Evolutionary conservation across 2,797 vertebrate genomes (phyloP).

Genomic region (Amblyopsis hoosieri): DNA sequence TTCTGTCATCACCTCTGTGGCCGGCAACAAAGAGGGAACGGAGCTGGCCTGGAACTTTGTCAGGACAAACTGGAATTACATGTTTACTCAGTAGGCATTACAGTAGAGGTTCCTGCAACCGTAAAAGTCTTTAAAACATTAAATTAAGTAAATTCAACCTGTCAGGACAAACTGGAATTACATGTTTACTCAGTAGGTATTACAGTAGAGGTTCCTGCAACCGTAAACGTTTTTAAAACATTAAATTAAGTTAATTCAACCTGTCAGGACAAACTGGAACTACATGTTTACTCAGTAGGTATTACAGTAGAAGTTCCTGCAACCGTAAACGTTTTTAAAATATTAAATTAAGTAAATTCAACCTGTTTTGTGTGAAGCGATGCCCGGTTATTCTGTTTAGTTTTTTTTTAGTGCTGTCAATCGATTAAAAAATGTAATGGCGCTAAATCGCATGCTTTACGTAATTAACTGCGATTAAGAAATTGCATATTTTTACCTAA

Average conservation of each 20-base stretch:
- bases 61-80: constrained; percentile 77
- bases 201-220: not conserved
- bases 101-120: not conserved
- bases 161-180: constrained; percentile 80
- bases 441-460: too few species aligned
- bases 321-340: too few species aligned
- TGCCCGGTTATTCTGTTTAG: too few species aligned
- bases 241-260: constrained; percentile 1
- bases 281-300: constrained; percentile 85
- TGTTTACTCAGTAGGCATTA: constrained; percentile 84
- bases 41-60: constrained; percentile 87
- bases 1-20: constrained; percentile 81
- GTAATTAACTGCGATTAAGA: too few species aligned
- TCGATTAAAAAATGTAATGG: too few species aligned
- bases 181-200: constrained; percentile 85
- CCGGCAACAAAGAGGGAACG: constrained; percentile 82
- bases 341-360: too few species aligned
- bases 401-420: too few species aligned
- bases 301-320: too few species aligned
- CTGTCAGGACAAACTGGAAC: constrained; percentile 79
- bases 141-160: constrained; percentile 9
- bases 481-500: too few species aligned
- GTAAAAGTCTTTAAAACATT: too few species aligned
- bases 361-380: too few species aligned
- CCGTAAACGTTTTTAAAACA: too few species aligned